Evolutionary conservation across 2,888 invertebrate genomes (phyloP).

Genomic region (Epinotia brunnichana): DNA sequence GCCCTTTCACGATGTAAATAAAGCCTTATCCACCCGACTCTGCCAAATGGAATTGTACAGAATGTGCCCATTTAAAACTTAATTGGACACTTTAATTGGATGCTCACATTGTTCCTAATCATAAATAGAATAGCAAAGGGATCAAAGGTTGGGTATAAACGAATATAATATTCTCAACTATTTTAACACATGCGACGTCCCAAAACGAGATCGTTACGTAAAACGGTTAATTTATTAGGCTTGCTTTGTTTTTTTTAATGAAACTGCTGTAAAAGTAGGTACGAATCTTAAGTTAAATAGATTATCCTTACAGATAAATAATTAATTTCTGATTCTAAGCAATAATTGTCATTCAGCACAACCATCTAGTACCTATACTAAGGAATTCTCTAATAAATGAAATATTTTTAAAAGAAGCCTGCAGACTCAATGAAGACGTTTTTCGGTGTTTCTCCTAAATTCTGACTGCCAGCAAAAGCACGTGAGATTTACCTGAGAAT

Average conservation of each 20-base stretch:
- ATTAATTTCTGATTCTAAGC: neutral
- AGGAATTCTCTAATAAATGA: too few relatives aligned
- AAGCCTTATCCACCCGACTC: conserved; percentile 33
- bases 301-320: neutral
- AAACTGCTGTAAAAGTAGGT: too few relatives aligned
- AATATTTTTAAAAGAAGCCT: too few relatives aligned
- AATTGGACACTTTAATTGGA: conserved; percentile 37
- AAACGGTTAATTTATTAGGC: neutral
- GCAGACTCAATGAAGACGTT: too few relatives aligned
- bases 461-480: too few relatives aligned
- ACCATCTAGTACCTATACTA: too few relatives aligned
- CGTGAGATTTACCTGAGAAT: too few relatives aligned
- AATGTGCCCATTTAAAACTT: conserved; percentile 39
- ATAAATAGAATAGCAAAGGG: conserved; percentile 39
- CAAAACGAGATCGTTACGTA: neutral
- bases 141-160: conserved; percentile 31
- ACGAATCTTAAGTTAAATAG: neutral
- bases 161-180: conserved; percentile 29
- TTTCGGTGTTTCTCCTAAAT: too few relatives aligned
- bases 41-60: conserved; percentile 27
- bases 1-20: conserved; percentile 49
- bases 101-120: conserved; percentile 36
- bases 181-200: neutral
- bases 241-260: neutral
- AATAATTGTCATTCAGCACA: too few relatives aligned